phyloP scores from a whole-genome alignment of 2,113 vertebrate species.

The Elaphurus davidianus region DNA sequence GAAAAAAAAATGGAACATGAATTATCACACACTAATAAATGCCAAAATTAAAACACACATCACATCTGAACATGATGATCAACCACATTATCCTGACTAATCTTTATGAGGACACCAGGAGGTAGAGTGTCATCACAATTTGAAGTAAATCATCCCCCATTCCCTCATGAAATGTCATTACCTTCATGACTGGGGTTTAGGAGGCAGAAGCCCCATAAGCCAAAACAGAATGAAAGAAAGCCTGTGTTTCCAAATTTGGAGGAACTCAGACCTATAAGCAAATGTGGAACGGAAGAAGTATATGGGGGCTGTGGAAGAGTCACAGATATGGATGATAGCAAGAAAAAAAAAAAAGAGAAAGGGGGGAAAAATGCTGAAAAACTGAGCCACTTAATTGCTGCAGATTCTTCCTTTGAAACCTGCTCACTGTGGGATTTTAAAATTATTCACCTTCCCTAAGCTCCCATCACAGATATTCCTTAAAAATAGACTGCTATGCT shows the following conservation, averaged over 20 bases:
- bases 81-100: background rate
- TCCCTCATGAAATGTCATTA: background rate
- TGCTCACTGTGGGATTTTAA: background rate
- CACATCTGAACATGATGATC: background rate
- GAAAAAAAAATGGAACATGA: background rate
- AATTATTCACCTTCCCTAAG: background rate
- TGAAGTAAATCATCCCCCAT: background rate
- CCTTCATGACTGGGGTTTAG: background rate
- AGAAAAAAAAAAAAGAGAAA: background rate
- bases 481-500: background rate
- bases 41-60: background rate
- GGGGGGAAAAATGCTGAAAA: background rate
- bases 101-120: background rate
- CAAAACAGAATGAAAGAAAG: background rate
- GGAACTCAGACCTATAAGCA: background rate
- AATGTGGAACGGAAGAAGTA: background rate
- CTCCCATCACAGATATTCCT: background rate
- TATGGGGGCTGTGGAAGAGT: background rate
- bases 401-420: background rate
- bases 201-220: background rate
- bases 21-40: background rate
- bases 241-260: background rate
- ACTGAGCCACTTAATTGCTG: background rate
- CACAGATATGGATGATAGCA: background rate
- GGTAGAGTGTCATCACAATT: background rate